A percentile compares a stretch with the other conserved stretches of the same genome.
Conservation (phyloP, 2,888 invertebrate genomes). For the Eristalis intricaria region DNA sequence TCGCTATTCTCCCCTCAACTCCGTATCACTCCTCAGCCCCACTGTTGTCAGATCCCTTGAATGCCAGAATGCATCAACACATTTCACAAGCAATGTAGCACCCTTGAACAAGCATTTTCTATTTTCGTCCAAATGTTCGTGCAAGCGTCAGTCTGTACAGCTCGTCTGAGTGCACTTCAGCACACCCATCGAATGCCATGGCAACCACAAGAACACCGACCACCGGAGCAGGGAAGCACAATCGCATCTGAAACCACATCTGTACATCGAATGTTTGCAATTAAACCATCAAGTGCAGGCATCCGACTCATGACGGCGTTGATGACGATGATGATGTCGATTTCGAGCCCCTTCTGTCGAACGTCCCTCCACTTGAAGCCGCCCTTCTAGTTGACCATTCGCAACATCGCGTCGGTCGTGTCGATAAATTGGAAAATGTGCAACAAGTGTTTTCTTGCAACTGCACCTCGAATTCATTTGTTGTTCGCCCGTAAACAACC, state of each 20-base stretch:
- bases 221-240: slow-evolving; percentile 5
- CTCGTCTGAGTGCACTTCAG: background rate
- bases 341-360: background rate
- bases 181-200: background rate
- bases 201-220: background rate
- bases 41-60: background rate
- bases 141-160: background rate
- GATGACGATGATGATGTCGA: slow-evolving; percentile 5
- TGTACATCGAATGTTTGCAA: slow-evolving; percentile 62
- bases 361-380: slow-evolving; percentile 1
- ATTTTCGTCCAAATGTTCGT: background rate
- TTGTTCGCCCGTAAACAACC: slow-evolving; percentile 4
- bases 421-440: slow-evolving; percentile 33
- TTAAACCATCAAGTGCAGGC: slow-evolving; percentile 57
- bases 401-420: slow-evolving; percentile 5
- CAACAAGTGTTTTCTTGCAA: slow-evolving; percentile 39
- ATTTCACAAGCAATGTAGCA: background rate
- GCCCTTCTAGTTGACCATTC: slow-evolving; percentile 18
- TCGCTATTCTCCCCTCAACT: no score
- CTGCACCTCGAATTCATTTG: slow-evolving; percentile 25
- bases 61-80: background rate
- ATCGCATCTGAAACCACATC: slow-evolving; percentile 33
- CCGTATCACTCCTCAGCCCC: no score
- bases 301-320: background rate
- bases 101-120: background rate